Evolutionary conservation across 2,113 vertebrate genomes (phyloP), one percentile per base, ranked within the genome.

Genomic region (Megaceryle maxima): DNA sequence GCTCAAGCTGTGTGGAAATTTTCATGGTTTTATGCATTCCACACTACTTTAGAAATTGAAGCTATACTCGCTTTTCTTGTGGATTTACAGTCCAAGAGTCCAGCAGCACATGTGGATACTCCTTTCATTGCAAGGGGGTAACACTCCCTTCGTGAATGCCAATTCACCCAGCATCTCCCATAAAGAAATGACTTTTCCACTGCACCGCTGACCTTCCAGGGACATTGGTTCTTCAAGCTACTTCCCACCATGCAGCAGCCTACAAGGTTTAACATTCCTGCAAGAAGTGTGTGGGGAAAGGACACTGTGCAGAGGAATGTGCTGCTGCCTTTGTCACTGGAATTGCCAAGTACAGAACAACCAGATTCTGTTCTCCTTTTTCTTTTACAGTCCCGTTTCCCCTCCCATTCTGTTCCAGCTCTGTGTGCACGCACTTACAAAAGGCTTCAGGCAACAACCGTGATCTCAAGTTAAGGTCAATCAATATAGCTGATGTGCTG

Each of bases 381-480:
- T 95, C 68, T 95, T 92, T 91, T 51, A 51, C 70, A 64, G 69
- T 31, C 62, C 64, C 29, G 8, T 51, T 80, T 90, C 78, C 63
- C 69, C 82, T 46, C 50, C 44, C 50, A 4, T 77, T 63, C 59
- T 63, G 55, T 51, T 77, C 41, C 70, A 77, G 50, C 53, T 79
- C 43, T 80, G 46, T 51, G 39, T 16, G 44, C 46, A 51, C 39
- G 81, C 39, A 20, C 53, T 93, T 69, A 21, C 0, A 73, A 83
- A 92, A 88, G 55, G 78, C 94, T 96, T 89, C 74, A 70, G 95
- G 94, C 88, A 94, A 93, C 37, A 69, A 59, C 69, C 75, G 66
- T 66, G 76, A 50, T 90, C 87, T 88, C 92, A 80, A 90, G 80
- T 84, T 79, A 82, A 93, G 79, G 94, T 95, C 91, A 96, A 88